Base-by-base conservation (phyloP, 2,888 invertebrate genomes). In the Phrixothrix hirtus region DNA sequence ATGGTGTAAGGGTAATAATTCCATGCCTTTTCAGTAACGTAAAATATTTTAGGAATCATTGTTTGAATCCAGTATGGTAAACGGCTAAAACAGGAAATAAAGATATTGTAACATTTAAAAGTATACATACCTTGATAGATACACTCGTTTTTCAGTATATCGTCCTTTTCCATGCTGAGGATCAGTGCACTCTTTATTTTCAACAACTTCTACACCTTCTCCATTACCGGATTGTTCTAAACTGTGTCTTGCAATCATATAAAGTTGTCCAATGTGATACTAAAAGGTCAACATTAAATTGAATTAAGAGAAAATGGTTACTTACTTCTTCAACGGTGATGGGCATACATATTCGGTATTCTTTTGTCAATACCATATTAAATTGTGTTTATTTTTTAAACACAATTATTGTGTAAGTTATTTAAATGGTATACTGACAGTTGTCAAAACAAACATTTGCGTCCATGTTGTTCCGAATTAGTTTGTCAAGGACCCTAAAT, bases 221-320 rank as follows among this genome's bases (percentile, higher is more conserved):
- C 93, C 92, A 55, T 87, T 86, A 58, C 87, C 88, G 0, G 93
- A 92, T 70, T 95, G 93, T 69, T 95, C 94, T 66, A 88, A 85
- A 72, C 94, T 94, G 72, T 95, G 95, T 39, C 94, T 84, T 1
- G 94, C 93, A 67, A 95, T 95, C 95, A 95, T 95, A 74, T 94
- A 95, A 52, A 95, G 80, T 73, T 95, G 95, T 0, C 95, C 95
- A 63, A 94, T 86, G 61, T 84, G 87, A 74, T 95, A 95, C 94
- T 95, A 72, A 35, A 81, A 79, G 49, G 10, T 31, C 15, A 39
- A 41, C 15, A 36, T 13, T 38, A 11, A 32, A 27, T 39, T 39
- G 9, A 31, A 34, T 25, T 12, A 10, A 46, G 39, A 30, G 13
- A 34, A 41, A 48, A 25, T 59, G 17, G 21, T 39, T 21, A 61